A percentile compares a stretch with the other conserved stretches of the same genome.
These are phyloP conservation scores for Astropecten irregularis DNA, from an alignment of 53 echinoderm and acorn worm species.

Conservation along the genomic window DNA sequence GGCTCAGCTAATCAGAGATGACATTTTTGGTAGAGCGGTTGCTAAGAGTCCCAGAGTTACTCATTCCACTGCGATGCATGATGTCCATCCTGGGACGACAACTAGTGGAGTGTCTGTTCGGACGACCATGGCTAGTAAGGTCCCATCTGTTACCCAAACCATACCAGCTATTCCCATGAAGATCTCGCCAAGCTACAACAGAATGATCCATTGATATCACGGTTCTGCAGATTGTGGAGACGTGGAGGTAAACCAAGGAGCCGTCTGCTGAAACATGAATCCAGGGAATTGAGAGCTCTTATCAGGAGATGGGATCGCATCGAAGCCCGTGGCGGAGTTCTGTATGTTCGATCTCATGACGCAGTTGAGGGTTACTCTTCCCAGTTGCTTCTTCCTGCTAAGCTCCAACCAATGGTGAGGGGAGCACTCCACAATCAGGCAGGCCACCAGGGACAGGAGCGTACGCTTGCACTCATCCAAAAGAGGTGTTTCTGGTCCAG, in stretches of 20 bases:
- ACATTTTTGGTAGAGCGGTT: constrained; percentile 31
- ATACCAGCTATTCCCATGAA: neutral
- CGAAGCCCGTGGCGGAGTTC: neutral
- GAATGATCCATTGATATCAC: neutral
- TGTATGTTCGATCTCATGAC: neutral
- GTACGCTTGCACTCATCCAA: constrained; percentile 24
- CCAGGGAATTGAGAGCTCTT: constrained; percentile 1
- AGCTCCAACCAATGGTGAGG: neutral
- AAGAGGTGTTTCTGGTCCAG: constrained; percentile 20
- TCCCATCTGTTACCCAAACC: neutral
- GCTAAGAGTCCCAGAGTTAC: constrained; percentile 3
- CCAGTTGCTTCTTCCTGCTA: neutral
- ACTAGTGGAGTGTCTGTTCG: neutral
- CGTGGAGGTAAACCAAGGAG: neutral
- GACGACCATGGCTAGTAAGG: neutral
- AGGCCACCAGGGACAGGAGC: constrained; percentile 40
- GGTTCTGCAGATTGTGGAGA: constrained; percentile 3
- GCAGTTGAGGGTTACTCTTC: neutral
- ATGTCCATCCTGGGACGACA: neutral
- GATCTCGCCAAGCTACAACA: neutral
- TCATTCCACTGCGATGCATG: neutral
- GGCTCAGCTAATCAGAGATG: neutral
- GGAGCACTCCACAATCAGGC: constrained; percentile 22
- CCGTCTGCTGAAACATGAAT: constrained; percentile 4
- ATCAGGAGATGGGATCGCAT: constrained; percentile 2